A percentile compares a stretch with the other conserved stretches of the same genome.
These are phyloP conservation scores for Hemistola chrysoprasaria DNA, from an alignment of 2,888 invertebrate genomes.

Conservation along the genomic window DNA sequence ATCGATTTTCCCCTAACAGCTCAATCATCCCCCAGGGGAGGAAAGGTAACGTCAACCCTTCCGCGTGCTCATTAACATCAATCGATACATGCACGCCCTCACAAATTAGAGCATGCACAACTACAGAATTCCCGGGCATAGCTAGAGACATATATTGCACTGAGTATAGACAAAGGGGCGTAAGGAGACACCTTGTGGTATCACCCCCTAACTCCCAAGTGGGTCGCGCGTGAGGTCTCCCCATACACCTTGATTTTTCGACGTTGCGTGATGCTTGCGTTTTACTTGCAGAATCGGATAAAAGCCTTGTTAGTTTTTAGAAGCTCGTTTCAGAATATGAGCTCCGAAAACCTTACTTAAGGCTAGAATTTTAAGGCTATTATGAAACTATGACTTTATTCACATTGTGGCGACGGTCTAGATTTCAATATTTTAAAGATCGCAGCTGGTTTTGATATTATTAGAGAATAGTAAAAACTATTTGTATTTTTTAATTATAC, in stretches of 20 bases:
- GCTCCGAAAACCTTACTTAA: constrained; percentile 1
- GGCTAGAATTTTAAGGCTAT: constrained; percentile 5
- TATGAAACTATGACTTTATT: constrained; percentile 8
- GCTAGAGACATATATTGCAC: constrained; percentile 69
- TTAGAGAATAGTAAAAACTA: no score
- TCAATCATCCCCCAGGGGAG: constrained; percentile 48
- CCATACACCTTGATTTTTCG: constrained; percentile 67
- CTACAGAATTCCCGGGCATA: constrained; percentile 60
- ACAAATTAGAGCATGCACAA: constrained; percentile 64
- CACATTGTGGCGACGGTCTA: constrained; percentile 1
- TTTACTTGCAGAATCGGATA: constrained; percentile 19
- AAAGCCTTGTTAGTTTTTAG: constrained; percentile 22
- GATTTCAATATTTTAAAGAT: constrained; percentile 12
- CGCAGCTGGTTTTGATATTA: background rate
- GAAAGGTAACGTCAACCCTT: constrained; percentile 65
- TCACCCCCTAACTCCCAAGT: constrained; percentile 22
- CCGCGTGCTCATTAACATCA: constrained; percentile 40
- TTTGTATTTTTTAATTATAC: constrained; percentile 3
- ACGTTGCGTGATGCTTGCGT: constrained; percentile 41
- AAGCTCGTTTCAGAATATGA: constrained; percentile 18
- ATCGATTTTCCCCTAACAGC: constrained; percentile 47
- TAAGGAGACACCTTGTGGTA: constrained; percentile 27
- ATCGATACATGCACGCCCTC: constrained; percentile 46
- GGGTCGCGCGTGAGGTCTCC: constrained; percentile 31
- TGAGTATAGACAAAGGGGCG: constrained; percentile 58